Evolutionary conservation across 2,888 invertebrate species (phyloP).

Genomic region (Platerodrilus igneus): DNA sequence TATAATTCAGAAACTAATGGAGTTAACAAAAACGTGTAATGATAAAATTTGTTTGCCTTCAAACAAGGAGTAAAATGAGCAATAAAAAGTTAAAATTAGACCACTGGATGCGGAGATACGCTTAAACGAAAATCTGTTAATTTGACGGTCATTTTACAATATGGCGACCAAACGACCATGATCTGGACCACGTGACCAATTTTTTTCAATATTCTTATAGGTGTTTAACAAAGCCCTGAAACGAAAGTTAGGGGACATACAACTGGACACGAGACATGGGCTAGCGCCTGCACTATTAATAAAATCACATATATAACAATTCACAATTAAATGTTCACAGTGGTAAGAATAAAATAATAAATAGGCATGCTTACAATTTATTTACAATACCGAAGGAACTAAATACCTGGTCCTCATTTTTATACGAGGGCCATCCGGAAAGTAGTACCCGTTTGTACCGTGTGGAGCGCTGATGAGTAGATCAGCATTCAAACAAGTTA

Average conservation of each 20-base stretch:
- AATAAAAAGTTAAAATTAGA: neutral
- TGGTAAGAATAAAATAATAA: no score
- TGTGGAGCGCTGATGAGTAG: no score
- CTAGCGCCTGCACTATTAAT: conserved; percentile 2
- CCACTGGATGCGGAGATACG: conserved; percentile 1
- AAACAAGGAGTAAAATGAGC: conserved; percentile 2
- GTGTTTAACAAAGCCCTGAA: neutral
- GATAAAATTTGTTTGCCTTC: neutral
- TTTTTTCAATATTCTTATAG: neutral
- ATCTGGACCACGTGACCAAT: conserved; percentile 4
- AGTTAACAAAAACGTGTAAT: neutral
- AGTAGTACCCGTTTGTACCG: no score
- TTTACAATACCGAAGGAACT: no score
- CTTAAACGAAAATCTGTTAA: no score
- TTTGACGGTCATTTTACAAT: no score
- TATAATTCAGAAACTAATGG: neutral
- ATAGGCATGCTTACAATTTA: no score
- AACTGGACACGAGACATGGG: neutral
- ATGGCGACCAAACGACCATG: conserved; percentile 1
- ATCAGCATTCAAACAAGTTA: no score
- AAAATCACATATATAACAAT: no score
- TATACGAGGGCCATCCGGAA: no score
- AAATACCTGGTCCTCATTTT: no score
- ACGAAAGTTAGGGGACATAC: conserved; percentile 3
- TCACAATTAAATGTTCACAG: no score